Evolutionary conservation across 2,888 invertebrate species (phyloP).

Genomic region (Yponomeuta malinellus): DNA sequence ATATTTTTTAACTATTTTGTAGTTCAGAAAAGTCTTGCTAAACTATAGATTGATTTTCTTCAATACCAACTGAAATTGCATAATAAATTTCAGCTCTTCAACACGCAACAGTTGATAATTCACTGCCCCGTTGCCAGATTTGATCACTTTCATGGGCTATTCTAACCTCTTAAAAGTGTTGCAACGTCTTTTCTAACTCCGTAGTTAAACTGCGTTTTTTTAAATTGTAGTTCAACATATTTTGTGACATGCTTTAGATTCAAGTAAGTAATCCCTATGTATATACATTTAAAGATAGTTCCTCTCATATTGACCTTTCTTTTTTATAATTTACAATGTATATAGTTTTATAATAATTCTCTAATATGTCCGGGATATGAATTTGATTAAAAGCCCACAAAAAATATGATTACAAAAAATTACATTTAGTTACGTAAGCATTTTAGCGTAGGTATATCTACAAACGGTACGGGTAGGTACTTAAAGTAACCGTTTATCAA

Average conservation of each 20-base stretch:
- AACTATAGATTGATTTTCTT: too few species aligned
- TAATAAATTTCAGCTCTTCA: too few species aligned
- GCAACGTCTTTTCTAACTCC: background rate
- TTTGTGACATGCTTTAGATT: slow-evolving; percentile 3
- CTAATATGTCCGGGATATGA: slow-evolving; percentile 62
- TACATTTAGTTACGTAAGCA: slow-evolving; percentile 32
- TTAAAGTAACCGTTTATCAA: slow-evolving; percentile 31
- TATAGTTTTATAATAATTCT: slow-evolving; percentile 38
- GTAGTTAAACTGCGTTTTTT: background rate
- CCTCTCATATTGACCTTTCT: slow-evolving; percentile 74
- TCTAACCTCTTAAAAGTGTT: too few species aligned
- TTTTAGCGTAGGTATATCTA: slow-evolving; percentile 28
- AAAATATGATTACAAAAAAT: slow-evolving; percentile 16
- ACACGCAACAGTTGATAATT: too few species aligned
- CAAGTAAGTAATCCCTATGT: slow-evolving; percentile 25
- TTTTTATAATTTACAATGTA: slow-evolving; percentile 51
- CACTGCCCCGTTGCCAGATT: too few species aligned
- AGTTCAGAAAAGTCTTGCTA: too few species aligned
- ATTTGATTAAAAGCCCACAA: slow-evolving; percentile 27
- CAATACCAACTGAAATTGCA: too few species aligned
- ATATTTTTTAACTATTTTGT: too few species aligned
- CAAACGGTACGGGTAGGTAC: slow-evolving; percentile 1
- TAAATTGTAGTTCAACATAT: background rate
- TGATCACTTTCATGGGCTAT: too few species aligned
- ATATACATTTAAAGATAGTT: slow-evolving; percentile 70